These are phyloP conservation scores for Neoniphon sammara DNA, from an alignment of 2,797 vertebrate species.

Conservation along the genomic window DNA sequence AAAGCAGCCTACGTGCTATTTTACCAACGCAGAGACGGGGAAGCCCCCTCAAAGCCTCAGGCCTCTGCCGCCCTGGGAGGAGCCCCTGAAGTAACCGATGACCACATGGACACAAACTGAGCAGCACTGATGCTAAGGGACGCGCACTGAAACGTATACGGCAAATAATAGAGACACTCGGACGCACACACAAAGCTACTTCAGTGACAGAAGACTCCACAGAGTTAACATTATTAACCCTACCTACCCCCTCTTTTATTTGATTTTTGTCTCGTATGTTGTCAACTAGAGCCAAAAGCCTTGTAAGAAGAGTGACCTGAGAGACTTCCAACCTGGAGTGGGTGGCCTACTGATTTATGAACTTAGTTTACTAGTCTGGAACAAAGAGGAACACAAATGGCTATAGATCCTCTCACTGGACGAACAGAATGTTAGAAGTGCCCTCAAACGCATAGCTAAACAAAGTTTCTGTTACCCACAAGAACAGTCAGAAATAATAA, in stretches of 20 bases:
- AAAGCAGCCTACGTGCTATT: conserved; percentile 97
- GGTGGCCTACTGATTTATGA: conserved; percentile 69
- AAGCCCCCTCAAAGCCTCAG: conserved; percentile 75
- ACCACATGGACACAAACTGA: conserved; percentile 89
- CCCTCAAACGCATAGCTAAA: conserved; percentile 71
- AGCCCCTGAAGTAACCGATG: conserved; percentile 77
- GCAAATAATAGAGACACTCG: conserved; percentile 73
- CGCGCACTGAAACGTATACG: conserved; percentile 74
- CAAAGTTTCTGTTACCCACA: conserved; percentile 67
- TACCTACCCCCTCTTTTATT: conserved; percentile 63
- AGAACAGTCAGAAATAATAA: conserved; percentile 56
- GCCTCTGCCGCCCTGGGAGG: conserved; percentile 81
- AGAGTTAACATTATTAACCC: conserved; percentile 69
- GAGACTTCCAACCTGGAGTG: conserved; percentile 72
- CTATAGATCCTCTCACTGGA: conserved; percentile 74
- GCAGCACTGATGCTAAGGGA: conserved; percentile 54
- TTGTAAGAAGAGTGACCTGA: conserved; percentile 70
- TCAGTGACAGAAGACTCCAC: conserved; percentile 72
- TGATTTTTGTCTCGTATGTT: conserved; percentile 72
- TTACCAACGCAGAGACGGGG: conserved; percentile 88
- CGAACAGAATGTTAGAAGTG: conserved; percentile 79
- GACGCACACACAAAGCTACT: conserved; percentile 74
- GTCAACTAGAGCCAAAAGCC: conserved; percentile 74
- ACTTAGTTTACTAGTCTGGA: conserved; percentile 68
- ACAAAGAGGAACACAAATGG: conserved; percentile 57